Percentiles rank a stretch among this genome's conserved stretches.
phyloP scores from a whole-genome alignment of 1,140 invertebrate genomes.

The Melanaphis sacchari region DNA sequence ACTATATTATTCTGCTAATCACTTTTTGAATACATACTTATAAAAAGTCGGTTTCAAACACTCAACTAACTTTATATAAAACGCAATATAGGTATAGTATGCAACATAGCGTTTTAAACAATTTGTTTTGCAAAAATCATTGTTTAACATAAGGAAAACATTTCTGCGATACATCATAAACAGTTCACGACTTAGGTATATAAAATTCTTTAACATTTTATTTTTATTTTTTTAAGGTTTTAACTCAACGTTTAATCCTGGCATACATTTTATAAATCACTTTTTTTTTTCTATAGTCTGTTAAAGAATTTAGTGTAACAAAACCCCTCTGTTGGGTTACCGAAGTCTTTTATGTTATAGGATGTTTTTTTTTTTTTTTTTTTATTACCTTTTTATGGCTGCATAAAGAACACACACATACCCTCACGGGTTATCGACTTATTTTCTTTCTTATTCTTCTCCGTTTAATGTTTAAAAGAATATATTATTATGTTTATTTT shows the following conservation, averaged over 20 bases:
- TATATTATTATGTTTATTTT: not conserved
- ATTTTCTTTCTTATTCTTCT: conserved; percentile 30
- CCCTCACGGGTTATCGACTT: conserved; percentile 32
- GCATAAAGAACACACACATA: conserved; percentile 25
- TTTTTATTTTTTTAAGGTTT: not conserved
- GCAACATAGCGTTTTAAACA: not conserved
- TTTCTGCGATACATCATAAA: not conserved
- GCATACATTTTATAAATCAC: conserved; percentile 9
- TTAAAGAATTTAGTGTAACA: conserved; percentile 34
- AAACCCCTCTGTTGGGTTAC: not conserved
- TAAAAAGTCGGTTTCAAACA: not conserved
- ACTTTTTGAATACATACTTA: not conserved
- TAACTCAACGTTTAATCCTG: not conserved
- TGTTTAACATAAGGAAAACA: not conserved
- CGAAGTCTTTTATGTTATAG: conserved; percentile 34
- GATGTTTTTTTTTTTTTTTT: conserved; percentile 41
- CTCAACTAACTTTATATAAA: not conserved
- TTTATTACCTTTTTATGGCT: conserved; percentile 47
- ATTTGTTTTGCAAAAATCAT: not conserved
- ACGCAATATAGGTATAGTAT: not conserved
- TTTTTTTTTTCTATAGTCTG: conserved; percentile 4
- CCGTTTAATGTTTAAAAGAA: conserved; percentile 22
- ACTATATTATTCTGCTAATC: not conserved
- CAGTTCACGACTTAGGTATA: not conserved
- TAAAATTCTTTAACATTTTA: not conserved